phyloP scores from a whole-genome alignment of 64 coral and sea anemone genomes.

The Stylophora pistillata region DNA sequence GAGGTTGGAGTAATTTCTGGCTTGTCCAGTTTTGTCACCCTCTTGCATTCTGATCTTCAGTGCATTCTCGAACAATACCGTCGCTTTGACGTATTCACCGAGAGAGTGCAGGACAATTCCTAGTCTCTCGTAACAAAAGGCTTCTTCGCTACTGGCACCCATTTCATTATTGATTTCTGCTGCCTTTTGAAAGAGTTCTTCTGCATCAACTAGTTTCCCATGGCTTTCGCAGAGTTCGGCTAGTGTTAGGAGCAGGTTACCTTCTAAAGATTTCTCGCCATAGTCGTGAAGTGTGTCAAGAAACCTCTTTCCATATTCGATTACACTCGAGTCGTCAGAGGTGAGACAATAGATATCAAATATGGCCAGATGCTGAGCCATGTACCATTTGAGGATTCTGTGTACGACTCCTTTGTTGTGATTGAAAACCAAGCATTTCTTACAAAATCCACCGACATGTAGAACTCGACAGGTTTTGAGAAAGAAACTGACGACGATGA shows the following conservation, averaged over 20 bases:
- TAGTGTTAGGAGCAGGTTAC: too few species aligned
- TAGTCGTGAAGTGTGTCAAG: neutral
- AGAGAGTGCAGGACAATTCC: neutral
- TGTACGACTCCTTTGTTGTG: neutral
- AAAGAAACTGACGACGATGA: neutral
- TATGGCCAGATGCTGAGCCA: neutral
- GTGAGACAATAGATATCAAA: neutral
- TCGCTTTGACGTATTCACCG: neutral
- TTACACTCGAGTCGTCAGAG: neutral
- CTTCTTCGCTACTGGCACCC: neutral
- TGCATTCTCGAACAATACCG: neutral
- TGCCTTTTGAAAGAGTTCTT: too few species aligned
- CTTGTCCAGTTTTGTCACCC: too few species aligned
- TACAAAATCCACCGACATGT: neutral
- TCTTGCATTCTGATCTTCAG: neutral
- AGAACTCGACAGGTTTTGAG: neutral
- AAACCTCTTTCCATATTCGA: neutral
- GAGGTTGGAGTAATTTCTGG: too few species aligned
- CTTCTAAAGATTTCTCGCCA: too few species aligned
- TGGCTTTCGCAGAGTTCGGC: too few species aligned
- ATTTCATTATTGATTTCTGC: too few species aligned
- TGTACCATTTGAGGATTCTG: neutral
- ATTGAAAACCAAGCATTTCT: neutral
- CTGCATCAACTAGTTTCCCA: too few species aligned
- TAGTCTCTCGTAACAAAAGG: neutral